These are phyloP conservation scores for Margarornis squamiger DNA, from an alignment of 2,797 vertebrate species.

Conservation along the genomic window DNA sequence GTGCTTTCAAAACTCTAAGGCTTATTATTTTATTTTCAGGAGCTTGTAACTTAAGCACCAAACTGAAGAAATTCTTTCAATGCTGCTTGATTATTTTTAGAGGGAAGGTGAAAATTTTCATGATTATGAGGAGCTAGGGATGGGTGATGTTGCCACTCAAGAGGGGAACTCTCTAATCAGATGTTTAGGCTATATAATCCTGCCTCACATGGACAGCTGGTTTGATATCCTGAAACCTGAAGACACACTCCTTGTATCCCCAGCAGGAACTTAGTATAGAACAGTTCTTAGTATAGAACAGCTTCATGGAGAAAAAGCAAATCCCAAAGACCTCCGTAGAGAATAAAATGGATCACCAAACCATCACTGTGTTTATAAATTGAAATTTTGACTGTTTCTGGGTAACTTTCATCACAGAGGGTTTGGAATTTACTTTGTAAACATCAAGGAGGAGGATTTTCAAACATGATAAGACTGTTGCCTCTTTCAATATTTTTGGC, in stretches of 20 bases:
- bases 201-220: background rate
- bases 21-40: background rate
- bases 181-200: background rate
- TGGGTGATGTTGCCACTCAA: background rate
- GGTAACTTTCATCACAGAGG: background rate
- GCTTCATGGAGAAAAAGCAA: background rate
- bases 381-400: background rate
- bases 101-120: background rate
- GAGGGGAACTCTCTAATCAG: background rate
- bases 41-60: background rate
- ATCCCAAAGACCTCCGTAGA: background rate
- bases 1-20: background rate
- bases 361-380: background rate
- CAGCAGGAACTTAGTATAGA: background rate
- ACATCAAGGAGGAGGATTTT: background rate
- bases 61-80: background rate
- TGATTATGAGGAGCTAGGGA: background rate
- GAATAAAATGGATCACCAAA: background rate
- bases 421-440: background rate
- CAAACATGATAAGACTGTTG: background rate
- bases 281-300: background rate
- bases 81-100: background rate
- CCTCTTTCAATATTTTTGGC: background rate
- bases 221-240: background rate
- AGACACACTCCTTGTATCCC: background rate